Evolutionary conservation across 2,797 vertebrate genomes (phyloP).

Genomic region (Sebastes minor): DNA sequence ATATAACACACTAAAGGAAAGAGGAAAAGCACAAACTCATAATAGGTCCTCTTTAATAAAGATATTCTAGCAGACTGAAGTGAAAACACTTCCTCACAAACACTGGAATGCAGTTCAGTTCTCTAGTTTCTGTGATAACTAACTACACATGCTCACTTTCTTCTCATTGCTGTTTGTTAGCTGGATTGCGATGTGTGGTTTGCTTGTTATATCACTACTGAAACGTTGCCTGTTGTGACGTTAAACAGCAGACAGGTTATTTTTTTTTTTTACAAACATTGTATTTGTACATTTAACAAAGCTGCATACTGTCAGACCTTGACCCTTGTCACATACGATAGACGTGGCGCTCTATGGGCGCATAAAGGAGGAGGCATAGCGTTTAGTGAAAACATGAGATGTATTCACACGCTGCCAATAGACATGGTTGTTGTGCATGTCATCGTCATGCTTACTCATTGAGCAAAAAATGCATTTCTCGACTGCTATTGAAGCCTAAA

Average conservation of each 20-base stretch:
- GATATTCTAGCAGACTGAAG: not conserved
- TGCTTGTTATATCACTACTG: not conserved
- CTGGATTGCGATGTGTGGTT: not conserved
- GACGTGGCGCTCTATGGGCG: not conserved
- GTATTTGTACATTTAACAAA: slow-evolving; percentile 4
- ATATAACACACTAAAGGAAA: not conserved
- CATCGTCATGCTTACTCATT: not conserved
- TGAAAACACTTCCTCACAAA: not conserved
- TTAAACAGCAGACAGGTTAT: not conserved
- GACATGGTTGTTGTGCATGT: not conserved
- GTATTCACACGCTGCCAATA: not conserved
- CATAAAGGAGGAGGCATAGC: not conserved
- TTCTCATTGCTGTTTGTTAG: not conserved
- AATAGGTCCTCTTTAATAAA: not conserved
- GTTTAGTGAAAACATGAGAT: not conserved
- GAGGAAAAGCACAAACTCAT: not conserved
- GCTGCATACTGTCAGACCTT: slow-evolving; percentile 4
- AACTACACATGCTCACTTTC: not conserved
- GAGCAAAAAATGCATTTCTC: not conserved
- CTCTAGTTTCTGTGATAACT: not conserved
- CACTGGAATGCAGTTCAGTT: not conserved
- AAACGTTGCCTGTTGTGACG: not conserved
- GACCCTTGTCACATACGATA: not conserved
- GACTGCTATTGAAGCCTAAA: not conserved
- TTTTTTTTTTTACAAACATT: not conserved